phyloP scores from a whole-genome alignment of 2,113 vertebrate species.

The Myanophis thanlyinensis region DNA sequence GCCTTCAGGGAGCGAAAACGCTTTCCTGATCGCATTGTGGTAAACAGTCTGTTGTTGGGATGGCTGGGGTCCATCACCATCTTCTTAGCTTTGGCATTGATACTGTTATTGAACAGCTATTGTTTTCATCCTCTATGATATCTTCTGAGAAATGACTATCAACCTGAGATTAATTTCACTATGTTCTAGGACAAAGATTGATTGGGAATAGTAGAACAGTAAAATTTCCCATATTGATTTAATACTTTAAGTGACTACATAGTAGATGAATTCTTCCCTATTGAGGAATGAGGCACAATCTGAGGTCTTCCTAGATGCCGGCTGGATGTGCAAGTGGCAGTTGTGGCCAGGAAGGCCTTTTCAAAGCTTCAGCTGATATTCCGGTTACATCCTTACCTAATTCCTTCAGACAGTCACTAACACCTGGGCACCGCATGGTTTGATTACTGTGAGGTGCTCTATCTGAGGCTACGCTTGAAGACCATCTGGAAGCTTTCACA shows the following conservation, averaged over 20 bases:
- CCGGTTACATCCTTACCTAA: not conserved
- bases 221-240: slow-evolving; percentile 6
- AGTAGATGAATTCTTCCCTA: not conserved
- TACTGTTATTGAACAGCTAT: not conserved
- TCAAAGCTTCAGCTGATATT: not conserved
- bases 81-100: too few relatives aligned
- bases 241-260: not conserved
- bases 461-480: not conserved
- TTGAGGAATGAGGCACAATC: not conserved
- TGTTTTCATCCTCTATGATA: not conserved
- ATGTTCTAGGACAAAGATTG: not conserved
- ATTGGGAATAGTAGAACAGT: not conserved
- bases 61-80: too few relatives aligned
- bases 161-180: not conserved
- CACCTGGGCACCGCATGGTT: not conserved
- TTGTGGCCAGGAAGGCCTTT: not conserved
- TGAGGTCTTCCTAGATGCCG: not conserved
- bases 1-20: too few relatives aligned
- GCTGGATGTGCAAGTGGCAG: not conserved
- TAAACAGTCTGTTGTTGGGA: too few relatives aligned
- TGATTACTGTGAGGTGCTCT: not conserved
- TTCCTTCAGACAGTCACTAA: not conserved
- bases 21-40: too few relatives aligned
- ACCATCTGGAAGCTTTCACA: not conserved
- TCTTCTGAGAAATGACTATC: not conserved